Conservation (phyloP, 2,797 vertebrate genomes). For the Philypnodon macrostomus region DNA sequence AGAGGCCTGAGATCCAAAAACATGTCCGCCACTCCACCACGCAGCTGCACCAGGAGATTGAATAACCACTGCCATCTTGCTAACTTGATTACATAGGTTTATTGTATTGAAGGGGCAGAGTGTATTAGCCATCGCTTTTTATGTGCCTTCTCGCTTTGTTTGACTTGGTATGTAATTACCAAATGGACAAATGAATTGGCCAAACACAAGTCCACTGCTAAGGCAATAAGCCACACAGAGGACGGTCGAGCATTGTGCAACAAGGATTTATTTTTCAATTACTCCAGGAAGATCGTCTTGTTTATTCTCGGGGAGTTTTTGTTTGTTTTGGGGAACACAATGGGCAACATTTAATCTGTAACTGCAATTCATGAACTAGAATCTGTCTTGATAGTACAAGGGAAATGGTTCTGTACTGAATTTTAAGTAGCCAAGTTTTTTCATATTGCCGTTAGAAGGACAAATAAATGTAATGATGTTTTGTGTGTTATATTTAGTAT, state of each 20-base stretch:
- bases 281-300: constrained; percentile 32
- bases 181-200: constrained; percentile 50
- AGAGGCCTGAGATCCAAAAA: constrained; percentile 29
- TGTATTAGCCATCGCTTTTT: constrained; percentile 33
- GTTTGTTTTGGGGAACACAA: constrained; percentile 27
- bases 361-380: constrained; percentile 5
- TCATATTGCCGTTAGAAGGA: too few species aligned
- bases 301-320: constrained; percentile 33
- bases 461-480: too few species aligned
- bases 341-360: constrained; percentile 22
- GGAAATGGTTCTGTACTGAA: not conserved
- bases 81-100: constrained; percentile 49
- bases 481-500: too few species aligned
- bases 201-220: constrained; percentile 36
- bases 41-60: constrained; percentile 27
- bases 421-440: not conserved
- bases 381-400: constrained; percentile 20
- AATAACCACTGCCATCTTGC: constrained; percentile 39
- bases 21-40: constrained; percentile 27
- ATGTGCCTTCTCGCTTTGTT: constrained; percentile 37
- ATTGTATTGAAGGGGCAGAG: constrained; percentile 46
- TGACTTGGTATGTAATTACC: constrained; percentile 46
- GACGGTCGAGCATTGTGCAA: constrained; percentile 21
- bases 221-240: constrained; percentile 20
- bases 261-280: constrained; percentile 50